Base-by-base conservation (phyloP, 2,888 invertebrate species). In the Ectobius pallidus region DNA sequence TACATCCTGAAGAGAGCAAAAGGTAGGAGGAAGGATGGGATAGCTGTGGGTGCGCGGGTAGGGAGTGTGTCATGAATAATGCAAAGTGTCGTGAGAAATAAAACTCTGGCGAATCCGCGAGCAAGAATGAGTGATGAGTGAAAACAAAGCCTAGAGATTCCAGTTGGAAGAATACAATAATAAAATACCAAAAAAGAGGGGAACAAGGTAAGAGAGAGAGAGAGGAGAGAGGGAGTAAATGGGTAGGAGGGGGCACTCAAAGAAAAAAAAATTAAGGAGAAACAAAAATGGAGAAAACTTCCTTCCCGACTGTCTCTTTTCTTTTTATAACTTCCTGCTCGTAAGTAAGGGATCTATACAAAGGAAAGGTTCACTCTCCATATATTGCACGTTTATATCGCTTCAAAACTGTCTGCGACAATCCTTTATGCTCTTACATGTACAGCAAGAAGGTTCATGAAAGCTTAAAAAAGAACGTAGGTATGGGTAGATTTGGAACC, bases 81-180 rank as follows among this genome's bases (percentile, higher is more conserved):
- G 71, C 71, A 71, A 7, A 67, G 27, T 32, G 25, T 25, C 61
- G 14, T 20, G 52, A 71, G 49, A 55, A 71, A 65, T 71, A 71
- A 63, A 71, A 71, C 52, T 71, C 65, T 71, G 20, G 62, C 49
- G 65, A 71, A 63, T 65, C 52, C 39, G 39, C 3, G 44, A 27
- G 18, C 65, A 55, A 42, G 52, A 34, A 67, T 65, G 71, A 71
- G 39, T 65, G 71, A 71, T 71, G 71, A 71, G 55, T 34, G 71
- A 65, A 71, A 65, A 71, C 71, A 71, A 65, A 71, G 71, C 65
- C 32, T 46, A 18, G 63, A 65, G 63, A 71, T 71, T 34, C 55
- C 65, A 65, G 62, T 65, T 34, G 52, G 32, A 52, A 34, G 65
- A 46, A 65, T 52, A 70, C 39, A 62, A 70, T 63, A 46, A 65